phyloP scores from a whole-genome alignment of 2,888 invertebrate genomes.

The Philopedon plagiatum region DNA sequence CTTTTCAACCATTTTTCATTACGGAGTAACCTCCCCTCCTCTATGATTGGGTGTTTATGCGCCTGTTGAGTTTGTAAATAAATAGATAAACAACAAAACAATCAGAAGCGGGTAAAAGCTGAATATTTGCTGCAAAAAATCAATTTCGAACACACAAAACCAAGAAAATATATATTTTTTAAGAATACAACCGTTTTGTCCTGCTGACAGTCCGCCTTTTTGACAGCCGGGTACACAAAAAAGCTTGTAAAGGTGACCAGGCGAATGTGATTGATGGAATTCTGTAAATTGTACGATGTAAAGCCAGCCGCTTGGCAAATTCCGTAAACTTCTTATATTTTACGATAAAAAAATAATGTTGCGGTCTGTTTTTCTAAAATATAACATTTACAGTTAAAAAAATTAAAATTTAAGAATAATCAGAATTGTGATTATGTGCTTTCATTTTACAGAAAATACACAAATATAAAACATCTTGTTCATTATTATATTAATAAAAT shows the following conservation, averaged over 20 bases:
- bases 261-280: conserved; percentile 6
- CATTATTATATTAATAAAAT: too few species aligned
- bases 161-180: not conserved
- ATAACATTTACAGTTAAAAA: too few species aligned
- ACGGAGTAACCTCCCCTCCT: too few species aligned
- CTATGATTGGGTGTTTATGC: too few species aligned
- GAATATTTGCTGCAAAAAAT: not conserved
- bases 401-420: too few species aligned
- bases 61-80: too few species aligned
- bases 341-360: not conserved
- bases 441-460: too few species aligned
- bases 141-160: not conserved
- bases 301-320: not conserved
- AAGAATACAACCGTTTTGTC: not conserved
- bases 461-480: too few species aligned
- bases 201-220: not conserved
- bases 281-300: conserved; percentile 3
- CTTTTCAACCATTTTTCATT: too few species aligned
- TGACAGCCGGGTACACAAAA: not conserved
- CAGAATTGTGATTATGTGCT: too few species aligned
- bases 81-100: too few species aligned
- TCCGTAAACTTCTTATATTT: not conserved
- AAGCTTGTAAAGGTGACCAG: conserved; percentile 9
- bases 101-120: not conserved
- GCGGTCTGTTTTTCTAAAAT: too few species aligned